Evolutionary conservation across 2,888 invertebrate species (phyloP).

Genomic region (Euphydryas editha): DNA sequence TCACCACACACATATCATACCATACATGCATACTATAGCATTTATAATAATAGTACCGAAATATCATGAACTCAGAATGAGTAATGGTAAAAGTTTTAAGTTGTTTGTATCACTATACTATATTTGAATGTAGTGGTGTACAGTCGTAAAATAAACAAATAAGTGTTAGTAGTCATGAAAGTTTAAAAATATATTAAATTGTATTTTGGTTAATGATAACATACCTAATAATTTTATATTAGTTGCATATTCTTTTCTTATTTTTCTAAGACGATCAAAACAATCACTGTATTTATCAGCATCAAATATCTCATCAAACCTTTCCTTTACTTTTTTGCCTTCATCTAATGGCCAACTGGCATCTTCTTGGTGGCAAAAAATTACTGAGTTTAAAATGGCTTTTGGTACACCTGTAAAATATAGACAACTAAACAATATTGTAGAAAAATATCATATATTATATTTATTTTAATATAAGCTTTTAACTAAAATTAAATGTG

Average conservation of each 20-base stretch:
- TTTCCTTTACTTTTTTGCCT: constrained; percentile 95
- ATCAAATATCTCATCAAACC: constrained; percentile 99
- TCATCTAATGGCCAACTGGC: constrained; percentile 98
- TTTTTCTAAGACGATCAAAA: constrained; percentile 88
- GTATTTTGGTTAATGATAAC: constrained; percentile 25
- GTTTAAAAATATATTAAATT: not conserved
- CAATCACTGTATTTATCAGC: constrained; percentile 96
- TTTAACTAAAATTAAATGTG: not conserved
- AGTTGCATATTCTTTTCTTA: constrained; percentile 84
- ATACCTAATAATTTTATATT: constrained; percentile 82
- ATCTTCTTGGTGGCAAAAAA: constrained; percentile 99
- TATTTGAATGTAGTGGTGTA: too few relatives aligned
- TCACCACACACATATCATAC: too few relatives aligned
- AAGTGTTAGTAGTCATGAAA: too few relatives aligned
- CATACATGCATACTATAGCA: too few relatives aligned
- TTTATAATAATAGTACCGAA: too few relatives aligned
- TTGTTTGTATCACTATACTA: too few relatives aligned
- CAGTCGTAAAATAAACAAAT: too few relatives aligned
- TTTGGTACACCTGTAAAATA: constrained; percentile 93
- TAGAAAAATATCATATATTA: not conserved
- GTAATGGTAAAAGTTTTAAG: too few relatives aligned
- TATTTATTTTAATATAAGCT: not conserved
- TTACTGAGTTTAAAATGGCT: constrained; percentile 96
- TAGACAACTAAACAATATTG: constrained; percentile 18
- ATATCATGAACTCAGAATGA: too few relatives aligned